Evolutionary conservation across 2,113 vertebrate species (phyloP).

Genomic region (Bubalus kerabau): DNA sequence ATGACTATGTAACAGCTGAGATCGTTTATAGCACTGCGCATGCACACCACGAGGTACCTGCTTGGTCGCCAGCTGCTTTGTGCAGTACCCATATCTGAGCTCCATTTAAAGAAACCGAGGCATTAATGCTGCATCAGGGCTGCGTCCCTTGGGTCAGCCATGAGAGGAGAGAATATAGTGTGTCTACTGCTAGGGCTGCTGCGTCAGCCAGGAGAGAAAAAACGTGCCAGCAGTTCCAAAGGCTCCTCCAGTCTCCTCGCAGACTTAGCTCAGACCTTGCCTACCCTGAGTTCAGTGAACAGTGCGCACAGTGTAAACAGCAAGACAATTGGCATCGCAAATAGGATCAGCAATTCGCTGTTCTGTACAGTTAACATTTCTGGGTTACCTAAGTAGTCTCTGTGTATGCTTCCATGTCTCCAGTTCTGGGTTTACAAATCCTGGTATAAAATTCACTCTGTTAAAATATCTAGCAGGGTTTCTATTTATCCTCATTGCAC

Average conservation of each 20-base stretch:
- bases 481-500: neutral
- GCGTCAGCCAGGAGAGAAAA: neutral
- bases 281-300: neutral
- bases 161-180: neutral
- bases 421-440: neutral
- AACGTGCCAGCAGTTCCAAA: neutral
- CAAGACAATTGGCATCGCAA: neutral
- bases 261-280: neutral
- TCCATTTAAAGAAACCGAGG: neutral
- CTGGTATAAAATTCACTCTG: neutral
- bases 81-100: neutral
- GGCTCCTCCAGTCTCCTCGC: neutral
- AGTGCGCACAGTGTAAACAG: neutral
- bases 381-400: neutral
- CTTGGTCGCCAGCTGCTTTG: neutral
- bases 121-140: neutral
- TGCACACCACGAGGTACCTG: neutral
- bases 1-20: neutral
- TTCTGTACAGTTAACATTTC: neutral
- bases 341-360: neutral
- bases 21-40: accelerated
- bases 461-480: neutral
- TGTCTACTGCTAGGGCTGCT: neutral
- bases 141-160: neutral
- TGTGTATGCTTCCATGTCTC: accelerated